Evolutionary conservation across 2,797 vertebrate species (phyloP), one percentile per base, ranked within the genome.

Genomic region (Typhlichthys eigenmanni): DNA sequence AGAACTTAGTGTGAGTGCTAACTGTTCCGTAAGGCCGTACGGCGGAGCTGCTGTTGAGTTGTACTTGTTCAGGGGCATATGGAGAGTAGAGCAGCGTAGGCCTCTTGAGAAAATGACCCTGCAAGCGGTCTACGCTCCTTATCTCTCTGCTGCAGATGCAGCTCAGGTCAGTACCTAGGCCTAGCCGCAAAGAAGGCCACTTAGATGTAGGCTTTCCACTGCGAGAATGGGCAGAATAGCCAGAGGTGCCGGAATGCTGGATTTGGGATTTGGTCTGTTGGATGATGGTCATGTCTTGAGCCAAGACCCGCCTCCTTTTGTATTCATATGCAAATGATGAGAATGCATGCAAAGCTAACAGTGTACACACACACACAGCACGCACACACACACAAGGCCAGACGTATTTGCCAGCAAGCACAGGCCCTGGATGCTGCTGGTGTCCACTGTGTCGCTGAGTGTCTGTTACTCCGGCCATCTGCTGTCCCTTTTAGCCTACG

Each of bases 391-490:
- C 76, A 72, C 79, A 59, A 73, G 72, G 87, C 81, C 77, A 49
- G 51, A 65, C 85, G 77, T 78, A 65, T 77, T 77, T 86, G 75
- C 78, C 76, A 55, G 74, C 10, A 58, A 84, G 80, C 79, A 2
- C 51, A 71, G 49, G 85, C 75, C 71, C 82, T 76, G 80, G 87
- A 85, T 88, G 83, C 88, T 89, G 81, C 87, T 62, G 76, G 74
- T 83, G 82, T 90, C 91, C 89, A 74, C 80, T 89, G 86, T 83
- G 84, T 85, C 70, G 81, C 80, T 76, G 83, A 91, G 91, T 88
- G 86, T 82, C 86, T 87, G 79, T 94, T 93, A 88, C 90, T 92
- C 85, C 87, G 89, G 89, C 92, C 92, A 93, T 95, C 94, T 95
- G 93, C 92, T 86, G 57, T 77, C 79, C 91, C 83, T 89, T 92